Conservation (phyloP, 2,797 vertebrate species). For the Labeo calbasu region DNA sequence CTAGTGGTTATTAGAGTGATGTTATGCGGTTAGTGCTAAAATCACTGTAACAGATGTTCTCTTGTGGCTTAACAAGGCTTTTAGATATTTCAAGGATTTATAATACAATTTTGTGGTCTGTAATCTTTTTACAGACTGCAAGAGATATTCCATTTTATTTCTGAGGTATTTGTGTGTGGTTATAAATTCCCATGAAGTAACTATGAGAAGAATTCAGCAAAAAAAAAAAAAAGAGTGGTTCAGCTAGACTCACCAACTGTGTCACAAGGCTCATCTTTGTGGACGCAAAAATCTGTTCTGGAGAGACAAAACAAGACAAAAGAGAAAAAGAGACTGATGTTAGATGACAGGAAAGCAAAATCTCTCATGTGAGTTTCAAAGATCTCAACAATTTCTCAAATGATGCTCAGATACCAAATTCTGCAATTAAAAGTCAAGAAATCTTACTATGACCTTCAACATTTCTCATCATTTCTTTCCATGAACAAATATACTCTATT, state of each 20-base stretch:
- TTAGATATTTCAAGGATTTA: conserved; percentile 35
- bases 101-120: conserved; percentile 7
- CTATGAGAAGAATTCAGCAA: not conserved
- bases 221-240: not conserved
- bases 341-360: conserved; percentile 2
- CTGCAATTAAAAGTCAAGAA: not conserved
- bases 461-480: not conserved
- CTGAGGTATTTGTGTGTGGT: not conserved
- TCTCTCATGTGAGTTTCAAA: not conserved
- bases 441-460: not conserved
- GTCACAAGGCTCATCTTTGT: conserved; percentile 97
- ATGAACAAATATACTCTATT: not conserved
- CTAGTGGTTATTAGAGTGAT: not conserved
- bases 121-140: conserved; percentile 25
- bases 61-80: conserved; percentile 8
- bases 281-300: conserved; percentile 98
- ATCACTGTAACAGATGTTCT: not conserved
- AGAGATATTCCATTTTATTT: conserved; percentile 17
- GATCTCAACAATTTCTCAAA: not conserved
- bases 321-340: conserved; percentile 10
- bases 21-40: not conserved
- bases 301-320: conserved; percentile 67
- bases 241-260: conserved; percentile 91
- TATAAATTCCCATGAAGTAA: not conserved
- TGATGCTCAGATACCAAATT: not conserved